Evolutionary conservation across 2,888 invertebrate species (phyloP).

Genomic region (Acheta domesticus): DNA sequence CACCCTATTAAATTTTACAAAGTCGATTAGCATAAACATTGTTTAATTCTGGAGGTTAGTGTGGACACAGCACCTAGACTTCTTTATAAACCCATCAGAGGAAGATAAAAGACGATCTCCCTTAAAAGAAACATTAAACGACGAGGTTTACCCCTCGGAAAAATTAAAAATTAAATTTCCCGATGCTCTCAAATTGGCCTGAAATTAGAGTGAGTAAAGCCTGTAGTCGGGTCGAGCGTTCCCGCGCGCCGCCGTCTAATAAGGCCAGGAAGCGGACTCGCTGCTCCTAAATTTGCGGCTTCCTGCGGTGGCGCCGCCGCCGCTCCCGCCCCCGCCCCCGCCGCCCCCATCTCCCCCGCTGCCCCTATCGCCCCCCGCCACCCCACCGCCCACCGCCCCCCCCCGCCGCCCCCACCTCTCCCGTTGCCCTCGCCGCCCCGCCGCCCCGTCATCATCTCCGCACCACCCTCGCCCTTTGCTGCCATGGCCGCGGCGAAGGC

Average conservation of each 20-base stretch:
- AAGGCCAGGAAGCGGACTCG: background rate
- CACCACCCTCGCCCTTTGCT: too few relatives aligned
- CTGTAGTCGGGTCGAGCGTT: background rate
- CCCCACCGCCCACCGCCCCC: too few relatives aligned
- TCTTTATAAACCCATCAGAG: background rate
- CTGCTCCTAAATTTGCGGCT: background rate
- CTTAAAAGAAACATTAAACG: background rate
- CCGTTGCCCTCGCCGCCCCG: too few relatives aligned
- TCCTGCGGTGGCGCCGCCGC: background rate
- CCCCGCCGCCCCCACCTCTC: too few relatives aligned
- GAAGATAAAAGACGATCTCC: background rate
- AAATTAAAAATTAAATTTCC: background rate
- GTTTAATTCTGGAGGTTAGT: too few relatives aligned
- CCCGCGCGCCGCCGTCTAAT: background rate
- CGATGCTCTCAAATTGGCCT: background rate
- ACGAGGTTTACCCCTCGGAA: background rate
- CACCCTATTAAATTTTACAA: too few relatives aligned
- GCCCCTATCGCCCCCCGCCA: rapidly evolving
- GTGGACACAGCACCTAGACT: too few relatives aligned
- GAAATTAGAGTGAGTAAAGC: background rate
- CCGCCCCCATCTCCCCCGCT: background rate
- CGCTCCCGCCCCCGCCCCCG: background rate
- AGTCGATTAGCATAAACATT: too few relatives aligned
- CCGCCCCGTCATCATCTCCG: too few relatives aligned
- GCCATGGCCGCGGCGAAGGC: too few relatives aligned